Base-by-base conservation (phyloP, 2,113 vertebrate genomes). In the Mesembrinibis cayennensis region DNA sequence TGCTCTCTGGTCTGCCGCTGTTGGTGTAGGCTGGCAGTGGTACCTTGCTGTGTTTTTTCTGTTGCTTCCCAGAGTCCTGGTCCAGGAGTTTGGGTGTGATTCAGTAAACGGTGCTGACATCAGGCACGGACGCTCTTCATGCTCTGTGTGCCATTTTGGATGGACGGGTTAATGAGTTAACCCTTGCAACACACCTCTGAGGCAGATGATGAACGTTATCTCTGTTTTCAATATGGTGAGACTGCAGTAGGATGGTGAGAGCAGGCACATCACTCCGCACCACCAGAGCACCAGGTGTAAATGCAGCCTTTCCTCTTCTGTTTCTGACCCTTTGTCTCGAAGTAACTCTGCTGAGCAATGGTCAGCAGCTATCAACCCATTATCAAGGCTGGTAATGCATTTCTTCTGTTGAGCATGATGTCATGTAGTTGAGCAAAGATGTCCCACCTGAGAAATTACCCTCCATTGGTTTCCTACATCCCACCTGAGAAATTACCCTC, bases 261-360 rank as follows among this genome's bases (percentile, higher is more conserved):
- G 47, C 52, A 17, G 26, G 9, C 8, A 10, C 2, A 1, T 26
- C 1, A 3, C 29, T 86, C 11, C 44, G n/a, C n/a, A 30, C 10
- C 17, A 30, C n/a, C 32, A 30, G 40, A 67, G 36, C 1, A 0
- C 6, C 0, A 0, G 36, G 16, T 8, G 2, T 49, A 72, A 85
- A 72, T 36, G 9, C 30, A 70, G 1, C 16, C 14, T 80, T 56
- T 81, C 11, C 16, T 71, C 16, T 72, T 70, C 36, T 18, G 42
- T 82, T 70, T n/a, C n/a, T 71, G 26, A 71, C 13, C 17, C 38
- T 79, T 52, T 2, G 2, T 55, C 38, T 95, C 2, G 0, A 47
- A 65, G 20, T 61, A 22, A 25, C 29, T 67, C 53, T 63, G 66
- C 62, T 77, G 45, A 62, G 8, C 45, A 29, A 5, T 5, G 34